Conservation (phyloP, 2,113 vertebrate species). For the Myrmophylax atrothorax region DNA sequence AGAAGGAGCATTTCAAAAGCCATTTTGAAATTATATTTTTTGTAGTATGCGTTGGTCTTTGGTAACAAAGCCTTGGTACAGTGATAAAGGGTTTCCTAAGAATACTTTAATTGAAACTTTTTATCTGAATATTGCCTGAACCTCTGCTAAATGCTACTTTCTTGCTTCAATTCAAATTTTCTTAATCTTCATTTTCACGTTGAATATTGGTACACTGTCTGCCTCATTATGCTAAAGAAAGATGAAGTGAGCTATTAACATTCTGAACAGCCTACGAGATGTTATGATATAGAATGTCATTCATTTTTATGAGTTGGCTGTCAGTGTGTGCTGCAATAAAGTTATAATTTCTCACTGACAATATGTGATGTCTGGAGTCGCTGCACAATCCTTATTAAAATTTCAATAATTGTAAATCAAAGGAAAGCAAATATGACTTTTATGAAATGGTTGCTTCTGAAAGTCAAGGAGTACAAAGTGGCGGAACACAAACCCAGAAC, state of each 20-base stretch:
- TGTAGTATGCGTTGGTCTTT: conserved; percentile 41
- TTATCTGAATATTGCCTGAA: conserved; percentile 74
- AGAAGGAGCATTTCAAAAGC: conserved; percentile 42
- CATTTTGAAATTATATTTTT: neutral
- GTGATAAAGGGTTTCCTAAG: conserved; percentile 65
- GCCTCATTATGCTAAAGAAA: conserved; percentile 80
- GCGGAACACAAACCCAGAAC: neutral
- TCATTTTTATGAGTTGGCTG: conserved; percentile 85
- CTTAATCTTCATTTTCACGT: conserved; percentile 77
- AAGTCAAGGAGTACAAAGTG: conserved; percentile 57
- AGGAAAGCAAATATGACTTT: conserved; percentile 73
- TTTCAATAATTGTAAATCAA: conserved; percentile 81
- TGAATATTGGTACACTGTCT: conserved; percentile 78
- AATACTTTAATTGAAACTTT: conserved; percentile 81
- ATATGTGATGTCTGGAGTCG: conserved; percentile 64
- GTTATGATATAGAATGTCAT: conserved; percentile 81
- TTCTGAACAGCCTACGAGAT: conserved; percentile 78
- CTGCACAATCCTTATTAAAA: conserved; percentile 79
- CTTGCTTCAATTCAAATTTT: conserved; percentile 75
- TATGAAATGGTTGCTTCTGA: conserved; percentile 59
- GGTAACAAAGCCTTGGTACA: conserved; percentile 55
- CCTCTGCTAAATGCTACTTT: conserved; percentile 71
- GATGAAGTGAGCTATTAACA: conserved; percentile 83
- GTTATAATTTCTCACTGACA: conserved; percentile 77
- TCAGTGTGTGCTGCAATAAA: conserved; percentile 77